Percentiles rank a stretch among this genome's conserved stretches.
Evolutionary conservation across 2,113 vertebrate genomes (phyloP).

Genomic region (Polyodon spathula): DNA sequence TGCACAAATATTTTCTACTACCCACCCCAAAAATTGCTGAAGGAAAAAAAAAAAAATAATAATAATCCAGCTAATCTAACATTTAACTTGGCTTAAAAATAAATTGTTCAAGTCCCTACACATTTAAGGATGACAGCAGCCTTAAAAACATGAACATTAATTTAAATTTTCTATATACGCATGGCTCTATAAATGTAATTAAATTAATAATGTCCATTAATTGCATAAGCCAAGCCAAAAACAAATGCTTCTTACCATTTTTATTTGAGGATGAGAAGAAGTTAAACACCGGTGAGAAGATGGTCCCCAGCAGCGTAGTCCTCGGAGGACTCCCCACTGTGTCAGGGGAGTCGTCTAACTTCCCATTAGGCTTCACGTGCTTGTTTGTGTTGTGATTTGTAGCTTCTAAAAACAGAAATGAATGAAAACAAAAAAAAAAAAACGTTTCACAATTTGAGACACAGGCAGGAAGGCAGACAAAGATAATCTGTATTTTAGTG

Average conservation of each 20-base stretch:
- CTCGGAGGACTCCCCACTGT: conserved; percentile 71
- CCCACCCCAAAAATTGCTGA: too few species aligned
- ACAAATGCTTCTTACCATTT: conserved; percentile 63
- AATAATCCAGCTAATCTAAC: too few species aligned
- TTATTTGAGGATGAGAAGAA: conserved; percentile 97
- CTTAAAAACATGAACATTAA: too few species aligned
- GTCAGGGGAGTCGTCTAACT: conserved; percentile 74
- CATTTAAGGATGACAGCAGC: too few species aligned
- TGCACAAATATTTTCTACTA: too few species aligned
- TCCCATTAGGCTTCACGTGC: conserved; percentile 82
- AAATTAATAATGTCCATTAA: not conserved
- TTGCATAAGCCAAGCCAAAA: too few species aligned
- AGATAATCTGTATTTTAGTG: not conserved
- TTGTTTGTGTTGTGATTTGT: conserved; percentile 85
- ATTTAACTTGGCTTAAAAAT: too few species aligned
- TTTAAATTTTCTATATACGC: too few species aligned
- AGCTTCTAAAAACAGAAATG: conserved; percentile 56
- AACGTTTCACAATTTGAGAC: not conserved
- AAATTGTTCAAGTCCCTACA: too few species aligned
- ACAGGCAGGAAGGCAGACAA: not conserved
- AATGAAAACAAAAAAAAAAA: too few species aligned
- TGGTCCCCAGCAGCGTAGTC: conserved; percentile 86
- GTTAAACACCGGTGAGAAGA: conserved; percentile 96
- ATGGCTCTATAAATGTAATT: not conserved
- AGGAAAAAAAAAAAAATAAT: too few species aligned